Percentiles rank a stretch among this genome's conserved stretches.
These are phyloP conservation scores for Cecidostiba fungosa DNA, from an alignment of 2,888 invertebrate species.

Conservation along the genomic window DNA sequence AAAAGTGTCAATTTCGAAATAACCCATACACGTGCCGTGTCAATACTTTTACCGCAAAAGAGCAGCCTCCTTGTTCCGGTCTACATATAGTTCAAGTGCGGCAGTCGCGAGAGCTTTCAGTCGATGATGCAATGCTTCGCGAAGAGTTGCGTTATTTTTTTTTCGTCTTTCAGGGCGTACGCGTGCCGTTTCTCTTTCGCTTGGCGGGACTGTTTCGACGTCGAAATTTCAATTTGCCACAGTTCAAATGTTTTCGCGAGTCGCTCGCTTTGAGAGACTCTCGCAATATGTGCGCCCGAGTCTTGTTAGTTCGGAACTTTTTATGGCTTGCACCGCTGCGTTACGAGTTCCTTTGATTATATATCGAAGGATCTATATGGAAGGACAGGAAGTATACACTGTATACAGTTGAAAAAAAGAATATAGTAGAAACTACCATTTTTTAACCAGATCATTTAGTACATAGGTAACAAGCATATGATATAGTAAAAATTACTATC, in stretches of 20 bases:
- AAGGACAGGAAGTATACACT: no score
- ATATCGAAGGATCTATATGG: background rate
- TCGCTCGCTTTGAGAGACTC: slow-evolving; percentile 4
- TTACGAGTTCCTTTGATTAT: background rate
- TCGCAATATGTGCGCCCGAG: background rate
- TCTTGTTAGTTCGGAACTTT: background rate
- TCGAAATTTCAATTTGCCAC: slow-evolving; percentile 15
- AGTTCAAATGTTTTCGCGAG: slow-evolving; percentile 28
- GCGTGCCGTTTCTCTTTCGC: background rate
- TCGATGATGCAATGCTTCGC: slow-evolving; percentile 21
- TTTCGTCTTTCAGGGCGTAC: background rate
- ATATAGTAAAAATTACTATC: no score
- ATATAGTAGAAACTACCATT: no score
- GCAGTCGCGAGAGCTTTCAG: slow-evolving; percentile 23
- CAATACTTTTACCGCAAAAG: background rate
- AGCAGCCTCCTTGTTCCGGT: slow-evolving; percentile 40
- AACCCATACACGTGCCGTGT: background rate
- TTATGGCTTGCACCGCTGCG: background rate
- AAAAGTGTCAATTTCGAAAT: background rate
- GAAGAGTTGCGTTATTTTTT: background rate
- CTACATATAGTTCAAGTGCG: slow-evolving; percentile 42
- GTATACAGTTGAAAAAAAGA: no score
- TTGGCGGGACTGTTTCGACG: background rate
- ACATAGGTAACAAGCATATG: no score
- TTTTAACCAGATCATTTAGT: no score